Evolutionary conservation across 2,888 invertebrate species (phyloP).

Genomic region (Xylota segnis): DNA sequence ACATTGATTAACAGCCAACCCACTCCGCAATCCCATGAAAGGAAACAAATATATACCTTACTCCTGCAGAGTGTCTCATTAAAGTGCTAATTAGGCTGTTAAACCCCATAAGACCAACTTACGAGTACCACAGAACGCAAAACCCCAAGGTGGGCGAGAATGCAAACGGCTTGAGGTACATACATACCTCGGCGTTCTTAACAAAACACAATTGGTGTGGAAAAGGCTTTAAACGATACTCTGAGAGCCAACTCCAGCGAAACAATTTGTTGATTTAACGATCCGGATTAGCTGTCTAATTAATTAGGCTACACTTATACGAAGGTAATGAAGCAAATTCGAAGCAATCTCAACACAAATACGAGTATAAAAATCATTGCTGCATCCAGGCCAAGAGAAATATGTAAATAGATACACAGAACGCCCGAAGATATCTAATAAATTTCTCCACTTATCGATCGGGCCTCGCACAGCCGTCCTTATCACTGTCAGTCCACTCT

Average conservation of each 20-base stretch:
- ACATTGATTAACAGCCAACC: background rate
- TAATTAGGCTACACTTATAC: constrained; percentile 41
- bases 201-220: background rate
- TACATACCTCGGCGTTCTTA: too few species aligned
- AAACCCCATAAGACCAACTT: constrained; percentile 36
- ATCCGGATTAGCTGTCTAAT: constrained; percentile 31
- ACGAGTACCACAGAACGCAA: constrained; percentile 7
- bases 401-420: constrained; percentile 47
- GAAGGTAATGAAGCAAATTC: constrained; percentile 20
- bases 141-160: constrained; percentile 22
- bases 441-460: constrained; percentile 64
- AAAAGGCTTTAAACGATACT: background rate
- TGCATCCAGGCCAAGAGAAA: constrained; percentile 14
- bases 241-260: background rate
- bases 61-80: constrained; percentile 33
- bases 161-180: background rate
- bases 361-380: constrained; percentile 21
- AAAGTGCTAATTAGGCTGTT: constrained; percentile 48
- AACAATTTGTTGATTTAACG: constrained; percentile 39
- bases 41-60: background rate
- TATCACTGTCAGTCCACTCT: constrained; percentile 38
- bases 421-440: constrained; percentile 40
- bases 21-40: background rate
- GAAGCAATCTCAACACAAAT: constrained; percentile 22
- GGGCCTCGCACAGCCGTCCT: constrained; percentile 17